These are phyloP conservation scores for Nesoenas mayeri DNA, from an alignment of 2,113 vertebrate genomes.

Conservation along the genomic window DNA sequence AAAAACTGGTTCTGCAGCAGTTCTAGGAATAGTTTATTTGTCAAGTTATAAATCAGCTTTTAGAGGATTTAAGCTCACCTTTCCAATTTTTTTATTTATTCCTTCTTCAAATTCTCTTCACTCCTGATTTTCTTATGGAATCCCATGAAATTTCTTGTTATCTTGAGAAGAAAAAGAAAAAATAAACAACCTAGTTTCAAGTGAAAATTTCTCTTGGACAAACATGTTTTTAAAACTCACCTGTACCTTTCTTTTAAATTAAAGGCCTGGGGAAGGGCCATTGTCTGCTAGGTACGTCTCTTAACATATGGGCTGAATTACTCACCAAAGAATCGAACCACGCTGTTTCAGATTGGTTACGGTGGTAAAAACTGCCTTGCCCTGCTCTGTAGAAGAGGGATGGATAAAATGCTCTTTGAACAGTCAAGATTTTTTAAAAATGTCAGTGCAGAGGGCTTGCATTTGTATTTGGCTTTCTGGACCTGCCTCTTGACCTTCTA, in stretches of 20 bases:
- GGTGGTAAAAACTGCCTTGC: slow-evolving; percentile 54
- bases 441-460: slow-evolving; percentile 78
- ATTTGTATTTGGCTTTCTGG: slow-evolving; percentile 80
- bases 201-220: neutral
- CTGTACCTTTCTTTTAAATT: slow-evolving; percentile 33
- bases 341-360: slow-evolving; percentile 78
- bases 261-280: neutral
- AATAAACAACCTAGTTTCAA: neutral
- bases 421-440: slow-evolving; percentile 65
- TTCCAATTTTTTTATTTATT: neutral
- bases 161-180: neutral
- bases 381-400: slow-evolving; percentile 62
- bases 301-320: slow-evolving; percentile 75
- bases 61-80: neutral
- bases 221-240: slow-evolving; percentile 24
- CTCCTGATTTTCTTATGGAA: neutral
- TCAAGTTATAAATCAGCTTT: neutral
- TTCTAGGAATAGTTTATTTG: neutral
- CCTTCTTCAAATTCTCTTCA: neutral
- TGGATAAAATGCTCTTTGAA: slow-evolving; percentile 80
- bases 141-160: neutral
- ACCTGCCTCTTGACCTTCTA: slow-evolving; percentile 85
- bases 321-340: slow-evolving; percentile 16
- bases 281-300: neutral
- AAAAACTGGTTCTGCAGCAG: slow-evolving; percentile 17